Evolutionary conservation across 35 echinoderm and acorn worm species (phyloP).

Genomic region (Strongylocentrotus purpuratus): DNA sequence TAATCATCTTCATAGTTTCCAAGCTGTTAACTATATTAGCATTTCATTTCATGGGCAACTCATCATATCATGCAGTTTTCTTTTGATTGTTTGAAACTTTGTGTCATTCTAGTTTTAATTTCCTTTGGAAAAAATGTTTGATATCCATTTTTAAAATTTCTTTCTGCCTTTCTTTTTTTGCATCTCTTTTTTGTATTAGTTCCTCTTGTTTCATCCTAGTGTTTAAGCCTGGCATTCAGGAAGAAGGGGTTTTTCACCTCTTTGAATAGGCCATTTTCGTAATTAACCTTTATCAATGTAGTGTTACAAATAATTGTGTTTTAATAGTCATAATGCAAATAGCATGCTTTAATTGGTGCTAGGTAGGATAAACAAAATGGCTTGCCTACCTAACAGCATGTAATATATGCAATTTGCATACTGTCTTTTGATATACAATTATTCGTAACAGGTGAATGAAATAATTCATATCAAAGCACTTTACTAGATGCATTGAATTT

Average conservation of each 20-base stretch:
- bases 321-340: no score
- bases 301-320: no score
- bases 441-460: no score
- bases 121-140: neutral
- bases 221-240: neutral
- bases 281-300: no score
- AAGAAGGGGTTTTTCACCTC: neutral
- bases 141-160: neutral
- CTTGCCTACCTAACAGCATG: no score
- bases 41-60: neutral
- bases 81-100: neutral
- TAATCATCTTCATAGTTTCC: neutral
- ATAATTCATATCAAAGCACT: no score
- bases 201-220: neutral
- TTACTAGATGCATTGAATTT: no score
- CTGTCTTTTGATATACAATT: no score
- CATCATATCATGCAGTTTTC: neutral
- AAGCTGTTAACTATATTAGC: neutral
- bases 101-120: neutral
- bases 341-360: no score
- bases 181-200: neutral
- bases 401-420: no score
- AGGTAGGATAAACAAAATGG: no score
- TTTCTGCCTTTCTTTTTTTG: neutral
- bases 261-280: no score